Base-by-base conservation (phyloP, 2,888 invertebrate species). In the Parnassius apollo region DNA sequence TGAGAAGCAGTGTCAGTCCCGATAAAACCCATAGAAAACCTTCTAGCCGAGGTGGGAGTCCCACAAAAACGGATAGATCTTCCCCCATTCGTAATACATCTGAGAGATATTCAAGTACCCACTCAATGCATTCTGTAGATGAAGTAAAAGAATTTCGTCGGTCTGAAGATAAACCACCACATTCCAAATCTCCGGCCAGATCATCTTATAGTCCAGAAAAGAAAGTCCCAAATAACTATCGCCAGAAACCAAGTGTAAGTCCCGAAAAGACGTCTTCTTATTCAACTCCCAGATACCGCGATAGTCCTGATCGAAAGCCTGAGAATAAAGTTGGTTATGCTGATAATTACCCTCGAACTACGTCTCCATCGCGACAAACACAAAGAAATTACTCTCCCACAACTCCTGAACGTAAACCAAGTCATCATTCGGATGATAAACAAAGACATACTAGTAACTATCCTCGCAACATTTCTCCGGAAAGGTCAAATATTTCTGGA, bases 1-100 rank as follows among this genome's bases (percentile, higher is more conserved):
- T 93, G 45, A 82, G 93, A 70, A 93, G 93, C 65, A 93, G 93
- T 68, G 85, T 88, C 2, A 92, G 92, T 67, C 92, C 93, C 25
- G 92, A 92, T 57, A 92, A 92, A 68, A 76, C 68, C 4, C 72
- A 66, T 57, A 82, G 76, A 52, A 87, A 85, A 59, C 83, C 88
- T 1, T 66, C 75, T 2, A 89, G 88, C 65, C 88, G 91, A 35
- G 82, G 85, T 50, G 78, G 78, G 9, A 89, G 89, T 63, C 83
- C 63, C 2, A 73, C 60, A 59, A 78, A 82, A 70, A 65, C 76
- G n/a, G 86, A 88, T 51, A 82, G 84, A 64, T 69, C 63, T 59
- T 89, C 90, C 9, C 88, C 90, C 8, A 80, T 80, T 54, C 83
- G 81, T 22, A 79, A 74, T 7, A 64, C 77, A 11, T 75, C 79